A percentile compares a stretch with the other conserved stretches of the same genome.
These are phyloP conservation scores for Rhombomys opimus DNA, from an alignment of 2,113 vertebrate species.

Conservation along the genomic window DNA sequence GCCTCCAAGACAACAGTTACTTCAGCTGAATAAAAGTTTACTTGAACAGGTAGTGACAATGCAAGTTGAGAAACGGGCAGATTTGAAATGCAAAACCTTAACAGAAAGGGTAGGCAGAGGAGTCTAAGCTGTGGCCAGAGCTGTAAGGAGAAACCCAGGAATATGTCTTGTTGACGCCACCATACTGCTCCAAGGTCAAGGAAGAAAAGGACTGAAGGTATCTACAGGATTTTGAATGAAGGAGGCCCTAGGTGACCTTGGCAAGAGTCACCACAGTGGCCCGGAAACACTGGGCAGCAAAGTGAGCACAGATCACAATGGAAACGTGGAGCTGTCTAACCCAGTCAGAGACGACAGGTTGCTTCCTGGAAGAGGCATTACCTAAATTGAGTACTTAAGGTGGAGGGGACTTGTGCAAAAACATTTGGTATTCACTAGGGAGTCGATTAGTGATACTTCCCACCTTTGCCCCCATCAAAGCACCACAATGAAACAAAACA, in stretches of 20 bases:
- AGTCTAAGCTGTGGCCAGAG: neutral
- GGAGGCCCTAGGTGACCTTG: neutral
- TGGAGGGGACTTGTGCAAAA: neutral
- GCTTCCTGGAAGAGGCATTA: neutral
- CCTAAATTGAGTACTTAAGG: neutral
- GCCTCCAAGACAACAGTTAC: no score
- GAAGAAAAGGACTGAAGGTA: neutral
- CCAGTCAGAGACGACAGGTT: neutral
- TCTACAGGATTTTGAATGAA: constrained; percentile 35
- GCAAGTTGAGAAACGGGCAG: neutral
- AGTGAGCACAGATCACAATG: neutral
- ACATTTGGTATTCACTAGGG: neutral
- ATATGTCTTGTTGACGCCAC: neutral
- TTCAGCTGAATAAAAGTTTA: no score
- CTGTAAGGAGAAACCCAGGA: neutral
- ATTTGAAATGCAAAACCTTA: neutral
- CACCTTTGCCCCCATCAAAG: neutral
- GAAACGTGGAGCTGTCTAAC: neutral
- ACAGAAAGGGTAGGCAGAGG: neutral
- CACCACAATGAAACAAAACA: constrained; percentile 64
- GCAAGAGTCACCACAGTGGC: neutral
- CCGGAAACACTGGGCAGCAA: neutral
- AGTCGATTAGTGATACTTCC: constrained; percentile 7
- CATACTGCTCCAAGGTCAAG: constrained; percentile 3
- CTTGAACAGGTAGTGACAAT: neutral